Base-by-base conservation (phyloP, 2,113 vertebrate species). In the Brachyistius frenatus region DNA sequence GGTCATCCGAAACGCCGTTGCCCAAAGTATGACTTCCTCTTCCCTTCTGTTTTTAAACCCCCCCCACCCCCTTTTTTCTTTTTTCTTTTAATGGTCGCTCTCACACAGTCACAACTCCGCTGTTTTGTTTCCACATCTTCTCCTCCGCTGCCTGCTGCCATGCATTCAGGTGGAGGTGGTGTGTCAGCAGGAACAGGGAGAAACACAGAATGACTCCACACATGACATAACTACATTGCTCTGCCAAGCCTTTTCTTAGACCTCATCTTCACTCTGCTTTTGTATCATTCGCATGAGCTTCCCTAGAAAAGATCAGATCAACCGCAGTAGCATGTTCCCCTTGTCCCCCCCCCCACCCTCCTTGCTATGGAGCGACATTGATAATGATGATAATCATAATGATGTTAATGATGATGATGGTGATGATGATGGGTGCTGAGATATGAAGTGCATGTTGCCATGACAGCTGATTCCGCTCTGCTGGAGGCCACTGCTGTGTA, bases 11-110 rank as follows among this genome's bases (percentile, higher is more conserved):
- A 93, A 93, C 94, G 71, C 92, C 93, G 80, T 95, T 94, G 87
- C 91, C 90, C 92, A 95, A 95, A 95, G 95, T 95, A 95, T 94
- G 94, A 93, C 92, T 91, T 93, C 86, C 89, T 93, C 82, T 88
- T 91, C 77, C 91, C 80, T 86, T 89, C 64, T 80, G 70, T 74
- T 83, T 78, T 78, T 49, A 69, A 73, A 4, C 35, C 69, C 73
- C 62, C 33, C 36, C 2, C 5, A 31, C 30, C 37, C 30, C 53
- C 3, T 15, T 47, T 9, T 64, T 15, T 56, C 55, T 41, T 55
- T 61, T 47, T 49, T 2, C 61, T 68, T 60, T 50, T 50, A 36
- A 70, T 73, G 50, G 68, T 76, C 53, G 36, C 73, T 65, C 47
- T 77, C 79, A 70, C 81, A 73, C 85, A 73, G 35, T 84, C 83